These are phyloP conservation scores for Eucidaris tribuloides DNA, from an alignment of 35 echinoderm and acorn worm species.

Conservation along the genomic window DNA sequence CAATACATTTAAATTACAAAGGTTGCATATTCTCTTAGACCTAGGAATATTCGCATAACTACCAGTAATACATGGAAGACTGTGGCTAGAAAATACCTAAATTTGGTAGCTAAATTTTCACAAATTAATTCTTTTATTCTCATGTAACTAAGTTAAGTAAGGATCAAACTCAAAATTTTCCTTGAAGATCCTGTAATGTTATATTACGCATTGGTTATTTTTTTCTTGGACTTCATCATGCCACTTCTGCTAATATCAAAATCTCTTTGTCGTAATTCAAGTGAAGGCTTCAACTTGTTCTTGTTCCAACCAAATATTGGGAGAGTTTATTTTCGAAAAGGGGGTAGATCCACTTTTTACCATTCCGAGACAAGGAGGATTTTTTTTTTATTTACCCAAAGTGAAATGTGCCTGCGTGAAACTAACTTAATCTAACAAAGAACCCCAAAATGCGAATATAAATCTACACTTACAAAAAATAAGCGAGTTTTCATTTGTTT, in stretches of 20 bases:
- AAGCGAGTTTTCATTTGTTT: too few relatives aligned
- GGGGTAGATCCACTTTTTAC: too few relatives aligned
- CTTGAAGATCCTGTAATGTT: neutral
- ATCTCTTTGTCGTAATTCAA: neutral
- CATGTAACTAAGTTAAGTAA: neutral
- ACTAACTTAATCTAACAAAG: too few relatives aligned
- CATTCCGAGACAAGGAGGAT: too few relatives aligned
- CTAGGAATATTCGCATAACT: neutral
- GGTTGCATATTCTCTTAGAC: neutral
- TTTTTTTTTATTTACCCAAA: too few relatives aligned
- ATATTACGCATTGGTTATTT: neutral
- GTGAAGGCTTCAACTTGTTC: neutral
- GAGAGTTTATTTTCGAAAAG: too few relatives aligned
- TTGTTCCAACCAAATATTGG: too few relatives aligned
- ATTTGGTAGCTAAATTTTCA: too few relatives aligned
- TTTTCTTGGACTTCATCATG: neutral
- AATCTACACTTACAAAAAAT: too few relatives aligned
- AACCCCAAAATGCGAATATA: too few relatives aligned
- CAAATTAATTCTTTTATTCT: neutral
- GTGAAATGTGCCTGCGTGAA: too few relatives aligned
- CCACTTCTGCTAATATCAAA: neutral
- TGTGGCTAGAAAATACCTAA: too few relatives aligned
- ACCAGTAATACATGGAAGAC: neutral
- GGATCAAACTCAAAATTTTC: neutral
- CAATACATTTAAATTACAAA: neutral